These are phyloP conservation scores for Mirounga angustirostris DNA, from an alignment of 2,113 vertebrate species.

Conservation along the genomic window DNA sequence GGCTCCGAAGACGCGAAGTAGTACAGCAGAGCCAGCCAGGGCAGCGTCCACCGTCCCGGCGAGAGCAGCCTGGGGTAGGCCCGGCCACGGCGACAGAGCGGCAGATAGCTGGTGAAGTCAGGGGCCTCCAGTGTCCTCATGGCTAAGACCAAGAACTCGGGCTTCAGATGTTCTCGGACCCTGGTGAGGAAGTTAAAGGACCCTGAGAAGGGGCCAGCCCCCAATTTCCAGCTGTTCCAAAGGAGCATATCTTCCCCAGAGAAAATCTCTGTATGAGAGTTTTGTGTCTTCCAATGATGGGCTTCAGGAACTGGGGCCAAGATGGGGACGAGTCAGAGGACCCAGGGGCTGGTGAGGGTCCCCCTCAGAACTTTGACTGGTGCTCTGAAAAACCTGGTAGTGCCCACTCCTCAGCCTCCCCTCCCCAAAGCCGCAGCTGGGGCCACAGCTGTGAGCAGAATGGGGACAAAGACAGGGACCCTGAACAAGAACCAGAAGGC, in stretches of 20 bases:
- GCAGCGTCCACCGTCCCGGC: conserved; percentile 93
- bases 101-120: conserved; percentile 96
- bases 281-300: conserved; percentile 92
- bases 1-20: conserved; percentile 95
- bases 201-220: conserved; percentile 92
- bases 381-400: conserved; percentile 69
- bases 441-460: conserved; percentile 85
- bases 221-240: conserved; percentile 94
- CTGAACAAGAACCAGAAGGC: conserved; percentile 54
- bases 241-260: conserved; percentile 92
- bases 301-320: conserved; percentile 84
- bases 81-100: conserved; percentile 94
- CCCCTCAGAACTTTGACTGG: conserved; percentile 74
- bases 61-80: conserved; percentile 95
- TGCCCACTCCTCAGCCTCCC: conserved; percentile 68
- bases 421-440: conserved; percentile 76
- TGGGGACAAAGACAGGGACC: conserved; percentile 80
- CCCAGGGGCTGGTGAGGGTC: conserved; percentile 82
- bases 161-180: conserved; percentile 94
- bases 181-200: conserved; percentile 95
- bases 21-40: conserved; percentile 92
- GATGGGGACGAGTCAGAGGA: conserved; percentile 82
- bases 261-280: conserved; percentile 94
- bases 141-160: conserved; percentile 95
- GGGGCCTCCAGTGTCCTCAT: conserved; percentile 96